Percentiles rank a stretch among this genome's conserved stretches.
These are phyloP conservation scores for Scalopus aquaticus DNA, from an alignment of 2,113 vertebrate genomes.

Conservation along the genomic window DNA sequence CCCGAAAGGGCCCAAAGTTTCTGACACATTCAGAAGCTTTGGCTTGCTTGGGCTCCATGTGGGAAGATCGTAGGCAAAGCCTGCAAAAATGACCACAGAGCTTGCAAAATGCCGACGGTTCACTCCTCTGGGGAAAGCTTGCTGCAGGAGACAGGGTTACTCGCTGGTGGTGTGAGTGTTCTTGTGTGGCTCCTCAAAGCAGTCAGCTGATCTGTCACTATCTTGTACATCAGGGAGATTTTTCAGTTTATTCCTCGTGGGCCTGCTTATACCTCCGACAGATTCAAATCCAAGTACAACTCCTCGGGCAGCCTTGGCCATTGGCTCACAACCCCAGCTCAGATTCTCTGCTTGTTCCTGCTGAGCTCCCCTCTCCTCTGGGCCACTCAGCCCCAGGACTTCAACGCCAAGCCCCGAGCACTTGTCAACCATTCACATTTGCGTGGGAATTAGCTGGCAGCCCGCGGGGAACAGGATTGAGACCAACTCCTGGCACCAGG, in stretches of 20 bases:
- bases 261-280: neutral
- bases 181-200: neutral
- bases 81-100: neutral
- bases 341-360: neutral
- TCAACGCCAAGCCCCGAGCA: neutral
- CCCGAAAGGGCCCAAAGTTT: neutral
- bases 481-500: neutral
- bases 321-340: neutral
- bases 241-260: neutral
- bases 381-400: neutral
- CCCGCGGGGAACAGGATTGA: neutral
- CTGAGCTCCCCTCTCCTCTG: neutral
- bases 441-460: neutral
- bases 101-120: neutral
- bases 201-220: neutral
- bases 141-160: neutral
- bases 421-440: neutral
- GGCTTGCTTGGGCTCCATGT: too few species aligned
- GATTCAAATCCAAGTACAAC: neutral
- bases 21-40: neutral
- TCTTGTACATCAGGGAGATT: neutral
- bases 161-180: too few species aligned
- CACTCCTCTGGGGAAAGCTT: fast-evolving
- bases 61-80: neutral
- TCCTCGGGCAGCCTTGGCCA: neutral